These are phyloP conservation scores for Parasteatoda lunata DNA, from an alignment of 2,888 invertebrate genomes.

Conservation along the genomic window DNA sequence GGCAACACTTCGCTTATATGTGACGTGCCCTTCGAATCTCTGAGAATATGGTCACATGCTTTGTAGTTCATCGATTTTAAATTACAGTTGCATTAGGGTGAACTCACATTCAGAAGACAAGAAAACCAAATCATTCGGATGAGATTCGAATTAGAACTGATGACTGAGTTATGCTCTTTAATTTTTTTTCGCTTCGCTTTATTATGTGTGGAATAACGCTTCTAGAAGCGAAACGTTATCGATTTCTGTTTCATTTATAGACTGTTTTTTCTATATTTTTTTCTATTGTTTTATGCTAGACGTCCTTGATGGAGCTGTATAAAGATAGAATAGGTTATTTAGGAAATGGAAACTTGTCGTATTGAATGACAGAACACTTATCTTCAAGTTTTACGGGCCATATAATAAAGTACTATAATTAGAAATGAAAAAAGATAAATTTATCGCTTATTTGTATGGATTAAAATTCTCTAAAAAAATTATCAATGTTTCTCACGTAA, in stretches of 20 bases:
- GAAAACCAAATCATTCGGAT: constrained; percentile 49
- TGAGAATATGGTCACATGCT: constrained; percentile 64
- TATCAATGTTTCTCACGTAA: no score
- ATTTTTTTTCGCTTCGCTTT: neutral
- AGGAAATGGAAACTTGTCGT: neutral
- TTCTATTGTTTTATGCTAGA: neutral
- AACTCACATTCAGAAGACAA: constrained; percentile 41
- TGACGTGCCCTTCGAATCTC: constrained; percentile 21
- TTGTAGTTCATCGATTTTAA: constrained; percentile 58
- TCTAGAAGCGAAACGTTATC: neutral
- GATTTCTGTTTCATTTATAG: constrained; percentile 2
- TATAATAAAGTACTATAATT: neutral
- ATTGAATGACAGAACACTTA: neutral
- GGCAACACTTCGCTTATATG: constrained; percentile 15
- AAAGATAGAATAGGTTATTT: neutral
- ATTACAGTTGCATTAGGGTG: constrained; percentile 61
- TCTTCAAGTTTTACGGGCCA: neutral
- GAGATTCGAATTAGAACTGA: constrained; percentile 49
- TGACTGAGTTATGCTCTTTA: constrained; percentile 37
- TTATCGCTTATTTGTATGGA: no score
- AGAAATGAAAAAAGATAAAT: neutral
- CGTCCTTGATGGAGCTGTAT: neutral
- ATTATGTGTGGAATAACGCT: constrained; percentile 3
- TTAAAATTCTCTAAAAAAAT: no score
- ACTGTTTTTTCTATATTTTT: neutral